Evolutionary conservation across 1,140 invertebrate genomes (phyloP).

Genomic region (Aphaenogaster ashmeadi): DNA sequence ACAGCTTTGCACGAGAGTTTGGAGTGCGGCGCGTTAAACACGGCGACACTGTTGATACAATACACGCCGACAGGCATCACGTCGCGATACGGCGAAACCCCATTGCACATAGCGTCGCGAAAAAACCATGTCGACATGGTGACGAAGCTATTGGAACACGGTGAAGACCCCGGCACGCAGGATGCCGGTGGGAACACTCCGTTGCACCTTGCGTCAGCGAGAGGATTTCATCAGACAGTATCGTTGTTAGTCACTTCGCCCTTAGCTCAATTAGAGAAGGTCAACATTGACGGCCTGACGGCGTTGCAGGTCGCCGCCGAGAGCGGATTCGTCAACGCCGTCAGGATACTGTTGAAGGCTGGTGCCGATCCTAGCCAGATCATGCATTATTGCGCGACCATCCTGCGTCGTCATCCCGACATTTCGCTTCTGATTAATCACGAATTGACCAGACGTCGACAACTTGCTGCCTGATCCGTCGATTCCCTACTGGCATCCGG

Average conservation of each 20-base stretch:
- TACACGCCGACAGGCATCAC: slow-evolving; percentile 79
- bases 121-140: slow-evolving; percentile 83
- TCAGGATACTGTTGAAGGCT: slow-evolving; percentile 78
- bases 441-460: slow-evolving; percentile 80
- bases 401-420: slow-evolving; percentile 79
- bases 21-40: slow-evolving; percentile 84
- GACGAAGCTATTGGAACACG: slow-evolving; percentile 79
- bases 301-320: slow-evolving; percentile 85
- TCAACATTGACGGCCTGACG: slow-evolving; percentile 83
- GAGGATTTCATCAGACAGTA: slow-evolving; percentile 83
- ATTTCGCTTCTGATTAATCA: slow-evolving; percentile 79
- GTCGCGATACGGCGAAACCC: slow-evolving; percentile 84
- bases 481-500: neutral
- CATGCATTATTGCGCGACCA: slow-evolving; percentile 67
- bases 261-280: slow-evolving; percentile 79
- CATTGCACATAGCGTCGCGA: slow-evolving; percentile 85
- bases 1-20: slow-evolving; percentile 88
- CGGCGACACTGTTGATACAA: slow-evolving; percentile 79
- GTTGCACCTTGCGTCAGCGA: slow-evolving; percentile 83
- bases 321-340: slow-evolving; percentile 84
- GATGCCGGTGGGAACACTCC: slow-evolving; percentile 85
- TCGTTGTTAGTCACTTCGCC: slow-evolving; percentile 79
- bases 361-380: slow-evolving; percentile 80
- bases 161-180: slow-evolving; percentile 82
- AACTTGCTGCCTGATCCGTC: slow-evolving; percentile 77